phyloP scores from a whole-genome alignment of 2,113 vertebrate species.

The Indicator indicator region DNA sequence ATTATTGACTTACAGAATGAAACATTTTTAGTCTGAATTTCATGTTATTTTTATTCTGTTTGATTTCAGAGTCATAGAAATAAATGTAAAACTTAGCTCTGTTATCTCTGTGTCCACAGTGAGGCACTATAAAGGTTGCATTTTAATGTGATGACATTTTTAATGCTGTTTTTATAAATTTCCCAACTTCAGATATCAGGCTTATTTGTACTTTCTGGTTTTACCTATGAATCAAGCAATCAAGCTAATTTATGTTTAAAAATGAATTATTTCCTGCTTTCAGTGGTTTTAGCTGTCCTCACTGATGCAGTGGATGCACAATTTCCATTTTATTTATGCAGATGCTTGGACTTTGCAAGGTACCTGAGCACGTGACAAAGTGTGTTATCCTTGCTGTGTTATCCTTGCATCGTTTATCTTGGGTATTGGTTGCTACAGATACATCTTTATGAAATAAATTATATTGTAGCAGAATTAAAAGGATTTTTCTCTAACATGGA shows the following conservation, averaged over 20 bases:
- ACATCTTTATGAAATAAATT: background rate
- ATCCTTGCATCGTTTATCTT: background rate
- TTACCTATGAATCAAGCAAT: background rate
- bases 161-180: background rate
- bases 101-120: background rate
- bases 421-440: background rate
- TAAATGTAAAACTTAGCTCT: background rate
- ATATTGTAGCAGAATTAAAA: background rate
- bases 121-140: background rate
- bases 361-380: background rate
- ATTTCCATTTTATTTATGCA: background rate
- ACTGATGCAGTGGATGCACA: background rate
- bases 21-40: background rate
- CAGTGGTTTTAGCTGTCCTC: background rate
- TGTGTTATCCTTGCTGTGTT: background rate
- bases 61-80: background rate
- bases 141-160: background rate
- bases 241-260: background rate
- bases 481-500: background rate
- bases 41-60: background rate
- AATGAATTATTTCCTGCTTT: background rate
- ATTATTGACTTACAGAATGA: background rate
- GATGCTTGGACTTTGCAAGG: background rate
- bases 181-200: background rate
- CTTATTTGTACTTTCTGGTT: background rate